A percentile compares a stretch with the other conserved stretches of the same genome.
Evolutionary conservation across 2,797 vertebrate species (phyloP).

Genomic region (Threskiornis aethiopicus): DNA sequence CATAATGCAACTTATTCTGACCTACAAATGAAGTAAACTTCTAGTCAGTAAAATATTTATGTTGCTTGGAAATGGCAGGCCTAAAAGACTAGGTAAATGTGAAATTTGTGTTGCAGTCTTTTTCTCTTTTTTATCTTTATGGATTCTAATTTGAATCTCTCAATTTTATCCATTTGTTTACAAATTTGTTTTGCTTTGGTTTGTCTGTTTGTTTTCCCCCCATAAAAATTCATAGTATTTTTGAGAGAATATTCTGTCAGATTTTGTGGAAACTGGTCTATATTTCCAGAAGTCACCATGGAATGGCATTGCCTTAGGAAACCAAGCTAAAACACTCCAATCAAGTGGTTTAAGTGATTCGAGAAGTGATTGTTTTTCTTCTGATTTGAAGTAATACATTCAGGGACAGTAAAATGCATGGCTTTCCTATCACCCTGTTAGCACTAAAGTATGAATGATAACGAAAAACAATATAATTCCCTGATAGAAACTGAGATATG

Average conservation of each 20-base stretch:
- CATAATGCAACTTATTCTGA: not conserved
- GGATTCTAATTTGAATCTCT: not conserved
- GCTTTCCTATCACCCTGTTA: not conserved
- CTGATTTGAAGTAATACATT: not conserved
- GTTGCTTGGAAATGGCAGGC: not conserved
- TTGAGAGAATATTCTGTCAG: not conserved
- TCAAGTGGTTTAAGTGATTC: not conserved
- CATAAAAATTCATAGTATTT: not conserved
- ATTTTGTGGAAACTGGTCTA: not conserved
- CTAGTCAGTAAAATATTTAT: not conserved
- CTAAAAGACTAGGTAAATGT: not conserved
- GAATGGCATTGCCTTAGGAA: not conserved
- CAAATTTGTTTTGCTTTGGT: not conserved
- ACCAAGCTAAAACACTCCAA: not conserved
- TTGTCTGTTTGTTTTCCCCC: not conserved
- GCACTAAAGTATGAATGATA: not conserved
- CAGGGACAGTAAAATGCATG: not conserved
- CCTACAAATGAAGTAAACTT: not conserved
- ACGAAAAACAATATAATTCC: not conserved
- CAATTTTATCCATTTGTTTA: not conserved
- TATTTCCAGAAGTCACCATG: not conserved
- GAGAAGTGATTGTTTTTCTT: not conserved
- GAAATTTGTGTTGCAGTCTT: not conserved
- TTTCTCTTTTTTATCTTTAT: not conserved
- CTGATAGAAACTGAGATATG: not conserved